A percentile compares a stretch with the other conserved stretches of the same genome.
Evolutionary conservation across 92 coral and sea anemone species (phyloP).

Genomic region (Palythoa caribaeorum): DNA sequence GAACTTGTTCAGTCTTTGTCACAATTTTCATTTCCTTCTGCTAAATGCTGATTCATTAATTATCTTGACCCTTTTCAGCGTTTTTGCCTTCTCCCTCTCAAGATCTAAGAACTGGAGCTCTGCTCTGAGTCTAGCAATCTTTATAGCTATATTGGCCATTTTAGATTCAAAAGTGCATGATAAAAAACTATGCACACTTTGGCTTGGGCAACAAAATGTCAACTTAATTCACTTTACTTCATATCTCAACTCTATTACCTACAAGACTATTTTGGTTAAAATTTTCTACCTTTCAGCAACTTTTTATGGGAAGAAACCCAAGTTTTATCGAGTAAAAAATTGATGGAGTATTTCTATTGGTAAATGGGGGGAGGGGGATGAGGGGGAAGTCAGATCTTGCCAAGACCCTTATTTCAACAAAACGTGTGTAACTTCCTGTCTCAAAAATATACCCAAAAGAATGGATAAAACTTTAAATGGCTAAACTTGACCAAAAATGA

Average conservation of each 20-base stretch:
- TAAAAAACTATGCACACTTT: not conserved
- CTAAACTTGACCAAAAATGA: not conserved
- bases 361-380: not conserved
- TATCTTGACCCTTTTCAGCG: not conserved
- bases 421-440: not conserved
- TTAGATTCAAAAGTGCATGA: not conserved
- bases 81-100: not conserved
- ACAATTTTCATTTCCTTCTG: not conserved
- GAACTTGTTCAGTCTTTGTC: not conserved
- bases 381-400: not conserved
- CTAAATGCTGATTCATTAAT: constrained; percentile 5
- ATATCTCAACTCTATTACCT: not conserved
- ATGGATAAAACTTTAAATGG: not conserved
- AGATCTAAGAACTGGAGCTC: constrained; percentile 9
- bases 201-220: not conserved
- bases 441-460: not conserved
- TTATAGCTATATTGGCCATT: constrained; percentile 1
- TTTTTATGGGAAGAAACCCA: not conserved
- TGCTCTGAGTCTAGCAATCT: constrained; percentile 7
- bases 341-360: not conserved
- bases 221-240: not conserved
- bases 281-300: not conserved
- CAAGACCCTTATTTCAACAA: not conserved
- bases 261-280: not conserved
- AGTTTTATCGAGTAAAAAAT: constrained; percentile 1